Conservation (phyloP, 1,140 invertebrate genomes). For the Amphibalanus amphitrite region DNA sequence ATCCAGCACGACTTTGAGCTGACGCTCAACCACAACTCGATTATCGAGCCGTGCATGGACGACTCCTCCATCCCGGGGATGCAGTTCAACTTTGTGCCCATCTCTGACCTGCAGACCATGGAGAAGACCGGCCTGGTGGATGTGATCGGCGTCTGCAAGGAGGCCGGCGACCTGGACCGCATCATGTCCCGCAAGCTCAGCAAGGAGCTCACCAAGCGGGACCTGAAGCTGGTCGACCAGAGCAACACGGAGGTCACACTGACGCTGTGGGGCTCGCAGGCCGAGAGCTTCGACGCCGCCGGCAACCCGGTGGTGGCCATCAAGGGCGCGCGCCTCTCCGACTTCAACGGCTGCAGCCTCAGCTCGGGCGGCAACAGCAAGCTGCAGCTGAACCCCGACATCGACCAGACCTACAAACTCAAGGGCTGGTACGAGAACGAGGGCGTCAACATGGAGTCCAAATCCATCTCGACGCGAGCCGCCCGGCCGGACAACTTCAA, state of each 20-base stretch:
- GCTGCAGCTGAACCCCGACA: slow-evolving; percentile 68
- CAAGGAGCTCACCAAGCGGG: slow-evolving; percentile 73
- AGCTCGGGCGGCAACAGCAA: slow-evolving; percentile 15
- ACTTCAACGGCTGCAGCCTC: slow-evolving; percentile 54
- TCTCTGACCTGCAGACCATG: slow-evolving; percentile 51
- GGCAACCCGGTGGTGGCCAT: slow-evolving; percentile 61
- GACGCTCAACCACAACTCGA: slow-evolving; percentile 53
- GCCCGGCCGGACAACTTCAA: slow-evolving; percentile 32
- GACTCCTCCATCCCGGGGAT: slow-evolving; percentile 46
- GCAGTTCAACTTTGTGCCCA: slow-evolving; percentile 63
- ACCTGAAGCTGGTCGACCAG: slow-evolving; percentile 71
- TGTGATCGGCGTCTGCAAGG: slow-evolving; percentile 76
- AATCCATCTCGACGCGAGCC: slow-evolving; percentile 33
- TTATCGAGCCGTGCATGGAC: slow-evolving; percentile 15
- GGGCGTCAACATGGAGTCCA: slow-evolving; percentile 39
- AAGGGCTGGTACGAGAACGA: slow-evolving; percentile 77
- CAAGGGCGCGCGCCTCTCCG: slow-evolving; percentile 54
- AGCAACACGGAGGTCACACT: slow-evolving; percentile 51
- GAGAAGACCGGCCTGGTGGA: slow-evolving; percentile 58
- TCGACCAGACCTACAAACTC: slow-evolving; percentile 64
- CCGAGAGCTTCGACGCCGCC: slow-evolving; percentile 45
- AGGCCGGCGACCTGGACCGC: slow-evolving; percentile 45
- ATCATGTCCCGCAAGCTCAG: slow-evolving; percentile 53
- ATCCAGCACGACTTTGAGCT: slow-evolving; percentile 94
- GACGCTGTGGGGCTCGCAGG: slow-evolving; percentile 54